A percentile compares a stretch with the other conserved stretches of the same genome.
Conservation (phyloP, 1,140 invertebrate species). For the Tenebrio molitor region DNA sequence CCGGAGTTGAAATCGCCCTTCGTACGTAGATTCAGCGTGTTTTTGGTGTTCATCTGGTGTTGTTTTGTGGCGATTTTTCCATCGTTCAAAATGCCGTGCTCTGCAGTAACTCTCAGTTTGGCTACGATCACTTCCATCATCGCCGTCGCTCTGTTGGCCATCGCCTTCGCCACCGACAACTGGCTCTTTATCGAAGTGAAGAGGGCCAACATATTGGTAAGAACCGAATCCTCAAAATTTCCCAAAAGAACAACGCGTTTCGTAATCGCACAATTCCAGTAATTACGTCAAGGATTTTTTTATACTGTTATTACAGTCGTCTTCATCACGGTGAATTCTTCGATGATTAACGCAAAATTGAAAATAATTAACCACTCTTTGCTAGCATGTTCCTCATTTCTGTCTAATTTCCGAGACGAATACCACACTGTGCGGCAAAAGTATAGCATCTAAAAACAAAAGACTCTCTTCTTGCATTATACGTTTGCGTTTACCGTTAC, state of each 20-base stretch:
- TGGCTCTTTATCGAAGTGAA: constrained; percentile 94
- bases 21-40: constrained; percentile 7
- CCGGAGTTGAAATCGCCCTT: constrained; percentile 40
- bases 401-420: no score
- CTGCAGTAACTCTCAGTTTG: constrained; percentile 92
- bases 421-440: no score
- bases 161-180: constrained; percentile 95
- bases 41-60: constrained; percentile 27
- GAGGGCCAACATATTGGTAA: constrained; percentile 88
- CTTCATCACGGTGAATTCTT: no score
- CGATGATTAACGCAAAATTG: no score
- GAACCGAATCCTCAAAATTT: constrained; percentile 55
- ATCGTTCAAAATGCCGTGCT: constrained; percentile 88
- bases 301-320: neutral
- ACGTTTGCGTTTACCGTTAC: no score
- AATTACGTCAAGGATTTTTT: neutral
- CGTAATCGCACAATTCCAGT: neutral
- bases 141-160: constrained; percentile 89
- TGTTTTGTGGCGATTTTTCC: constrained; percentile 16
- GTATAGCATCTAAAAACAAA: no score
- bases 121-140: constrained; percentile 95
- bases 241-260: neutral
- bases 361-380: no score
- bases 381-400: no score
- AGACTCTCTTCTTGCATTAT: no score